phyloP scores from a whole-genome alignment of 1,140 invertebrate genomes.

The Leptonema lineaticorne region DNA sequence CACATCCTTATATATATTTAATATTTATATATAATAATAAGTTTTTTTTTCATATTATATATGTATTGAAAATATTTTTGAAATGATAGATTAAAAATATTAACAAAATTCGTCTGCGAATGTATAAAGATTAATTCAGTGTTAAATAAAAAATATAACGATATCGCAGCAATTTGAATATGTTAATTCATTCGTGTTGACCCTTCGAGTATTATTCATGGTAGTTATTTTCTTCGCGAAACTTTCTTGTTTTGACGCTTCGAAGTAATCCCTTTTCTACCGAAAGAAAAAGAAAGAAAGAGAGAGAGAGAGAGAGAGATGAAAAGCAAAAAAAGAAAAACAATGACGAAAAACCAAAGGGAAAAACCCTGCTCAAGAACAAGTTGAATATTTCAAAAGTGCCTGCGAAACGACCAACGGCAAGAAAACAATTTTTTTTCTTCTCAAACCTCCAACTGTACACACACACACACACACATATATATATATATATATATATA shows the following conservation, averaged over 20 bases:
- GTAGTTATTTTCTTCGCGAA: not conserved
- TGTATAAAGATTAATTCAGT: no score
- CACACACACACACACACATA: no score
- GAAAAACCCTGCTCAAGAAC: not conserved
- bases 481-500: no score
- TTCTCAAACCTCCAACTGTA: not conserved
- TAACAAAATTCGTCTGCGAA: no score
- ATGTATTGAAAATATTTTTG: no score
- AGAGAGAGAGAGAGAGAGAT: not conserved
- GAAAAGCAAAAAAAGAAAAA: no score
- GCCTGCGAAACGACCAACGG: constrained; percentile 1
- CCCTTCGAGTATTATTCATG: not conserved
- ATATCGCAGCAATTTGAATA: not conserved
- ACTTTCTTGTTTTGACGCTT: not conserved
- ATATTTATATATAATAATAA: no score
- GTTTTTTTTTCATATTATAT: not conserved
- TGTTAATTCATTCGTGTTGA: not conserved
- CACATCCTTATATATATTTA: no score
- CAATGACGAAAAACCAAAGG: not conserved
- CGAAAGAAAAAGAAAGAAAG: not conserved
- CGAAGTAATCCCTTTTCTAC: not conserved
- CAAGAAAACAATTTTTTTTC: constrained; percentile 9
- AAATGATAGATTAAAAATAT: no score
- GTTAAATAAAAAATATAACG: no score
- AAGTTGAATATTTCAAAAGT: constrained; percentile 18